Conservation (phyloP, 2,113 vertebrate species). For the Macquaria australasica region DNA sequence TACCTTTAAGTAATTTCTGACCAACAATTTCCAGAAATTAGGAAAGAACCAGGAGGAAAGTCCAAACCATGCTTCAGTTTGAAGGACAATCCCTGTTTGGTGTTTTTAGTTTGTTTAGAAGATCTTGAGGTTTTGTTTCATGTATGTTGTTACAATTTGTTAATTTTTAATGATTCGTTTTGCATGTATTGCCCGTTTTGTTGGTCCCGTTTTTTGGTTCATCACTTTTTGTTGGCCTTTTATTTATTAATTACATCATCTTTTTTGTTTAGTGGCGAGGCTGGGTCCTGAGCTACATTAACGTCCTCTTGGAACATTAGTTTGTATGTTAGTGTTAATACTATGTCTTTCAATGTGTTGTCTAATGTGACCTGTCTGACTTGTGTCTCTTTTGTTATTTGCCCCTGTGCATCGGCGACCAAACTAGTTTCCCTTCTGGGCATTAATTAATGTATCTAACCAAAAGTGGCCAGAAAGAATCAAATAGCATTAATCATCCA, state of each 20-base stretch:
- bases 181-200: no score
- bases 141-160: no score
- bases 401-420: not conserved
- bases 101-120: no score
- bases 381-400: not conserved
- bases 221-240: no score
- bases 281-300: no score
- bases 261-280: no score
- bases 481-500: not conserved
- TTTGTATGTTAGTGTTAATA: not conserved
- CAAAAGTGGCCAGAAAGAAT: not conserved
- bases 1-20: not conserved
- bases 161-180: no score
- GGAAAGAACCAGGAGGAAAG: not conserved
- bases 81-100: not conserved
- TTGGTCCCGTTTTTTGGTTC: no score
- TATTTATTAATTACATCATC: no score
- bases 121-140: no score
- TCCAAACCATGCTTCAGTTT: not conserved
- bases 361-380: constrained; percentile 2
- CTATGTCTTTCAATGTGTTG: not conserved
- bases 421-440: not conserved
- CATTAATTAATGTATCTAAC: not conserved
- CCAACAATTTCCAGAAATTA: not conserved
- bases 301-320: not conserved